phyloP scores from a whole-genome alignment of 2,888 invertebrate species.

The Encarsia formosa region DNA sequence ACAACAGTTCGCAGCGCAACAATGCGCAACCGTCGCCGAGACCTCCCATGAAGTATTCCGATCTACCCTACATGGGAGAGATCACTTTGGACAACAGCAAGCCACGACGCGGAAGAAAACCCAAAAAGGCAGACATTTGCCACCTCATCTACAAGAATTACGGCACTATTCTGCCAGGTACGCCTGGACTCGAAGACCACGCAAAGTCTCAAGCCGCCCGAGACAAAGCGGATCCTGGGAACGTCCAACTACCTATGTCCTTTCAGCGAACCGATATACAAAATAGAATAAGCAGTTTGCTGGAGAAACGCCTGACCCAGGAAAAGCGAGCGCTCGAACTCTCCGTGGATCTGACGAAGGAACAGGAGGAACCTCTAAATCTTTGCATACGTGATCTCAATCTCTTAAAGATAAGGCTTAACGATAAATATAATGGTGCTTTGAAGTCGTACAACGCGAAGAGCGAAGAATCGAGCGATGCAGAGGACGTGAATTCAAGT shows the following conservation, averaged over 20 bases:
- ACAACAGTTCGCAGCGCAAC: background rate
- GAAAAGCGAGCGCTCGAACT: conserved; percentile 56
- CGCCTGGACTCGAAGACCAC: conserved; percentile 58
- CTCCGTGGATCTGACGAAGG: conserved; percentile 49
- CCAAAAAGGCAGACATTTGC: conserved; percentile 88
- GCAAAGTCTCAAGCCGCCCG: conserved; percentile 21
- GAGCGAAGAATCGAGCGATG: conserved; percentile 55
- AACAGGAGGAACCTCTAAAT: conserved; percentile 74
- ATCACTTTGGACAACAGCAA: conserved; percentile 85
- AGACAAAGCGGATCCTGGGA: conserved; percentile 35
- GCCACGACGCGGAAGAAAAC: conserved; percentile 80
- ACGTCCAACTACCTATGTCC: conserved; percentile 8
- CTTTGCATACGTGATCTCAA: conserved; percentile 75
- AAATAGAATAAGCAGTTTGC: conserved; percentile 65
- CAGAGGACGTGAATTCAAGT: conserved; percentile 42
- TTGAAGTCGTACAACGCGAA: conserved; percentile 60
- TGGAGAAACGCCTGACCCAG: conserved; percentile 67
- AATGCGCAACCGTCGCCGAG: conserved; percentile 23
- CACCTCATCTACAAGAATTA: conserved; percentile 89
- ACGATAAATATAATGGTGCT: conserved; percentile 62
- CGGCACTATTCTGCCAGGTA: conserved; percentile 78
- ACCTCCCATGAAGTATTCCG: conserved; percentile 66
- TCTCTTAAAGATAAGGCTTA: conserved; percentile 63
- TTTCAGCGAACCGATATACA: conserved; percentile 63
- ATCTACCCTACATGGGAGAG: conserved; percentile 88